Evolutionary conservation across 2,888 invertebrate species (phyloP), one percentile per base, ranked within the genome.

Genomic region (Poecilobothrus nobilitatus): DNA sequence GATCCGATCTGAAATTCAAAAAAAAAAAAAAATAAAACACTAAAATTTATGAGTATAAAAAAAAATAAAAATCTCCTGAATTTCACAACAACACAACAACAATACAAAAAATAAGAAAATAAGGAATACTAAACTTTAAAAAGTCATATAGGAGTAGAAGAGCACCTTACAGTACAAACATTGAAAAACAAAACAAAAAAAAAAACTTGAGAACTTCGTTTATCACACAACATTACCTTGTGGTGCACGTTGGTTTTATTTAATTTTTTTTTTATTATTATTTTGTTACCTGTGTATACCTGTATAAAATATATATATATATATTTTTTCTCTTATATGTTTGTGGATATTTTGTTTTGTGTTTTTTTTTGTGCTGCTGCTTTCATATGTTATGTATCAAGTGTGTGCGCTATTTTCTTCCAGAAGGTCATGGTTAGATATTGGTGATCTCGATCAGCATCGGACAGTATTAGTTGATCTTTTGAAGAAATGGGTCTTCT

Each of bases 351-450:
- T 18, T 53, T 53, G 9, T 41, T 12, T 41, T 41, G 2, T 6
- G 9, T 41, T 53, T 53, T 12, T 53, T 53, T 53, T 53, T n/a
- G 2, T 53, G 53, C 15, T 53, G 8, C 37, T 37, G 37, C 12
- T 53, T 53, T 53, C 53, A 53, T 53, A 53, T 53, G 53, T 53
- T 8, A 75, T 76, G 76, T 76, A 75, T 76, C 75, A 77, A 75
- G 75, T 78, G 77, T 75, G 75, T 77, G 78, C 77, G 75, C 77
- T 78, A 77, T 78, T 76, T 77, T 76, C 75, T 69, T 76, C 74
- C 76, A 78, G 79, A 80, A 80, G 80, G 80, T 80, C 80, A 80
- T 80, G 80, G 80, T 77, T 79, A 78, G 75, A 77, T 78, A 79
- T 75, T 75, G 76, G 77, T 77, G 76, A 79, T 80, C 79, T 77